Evolutionary conservation across 2,113 vertebrate genomes (phyloP), one percentile per base, ranked within the genome.

Genomic region (Sylvietta virens): DNA sequence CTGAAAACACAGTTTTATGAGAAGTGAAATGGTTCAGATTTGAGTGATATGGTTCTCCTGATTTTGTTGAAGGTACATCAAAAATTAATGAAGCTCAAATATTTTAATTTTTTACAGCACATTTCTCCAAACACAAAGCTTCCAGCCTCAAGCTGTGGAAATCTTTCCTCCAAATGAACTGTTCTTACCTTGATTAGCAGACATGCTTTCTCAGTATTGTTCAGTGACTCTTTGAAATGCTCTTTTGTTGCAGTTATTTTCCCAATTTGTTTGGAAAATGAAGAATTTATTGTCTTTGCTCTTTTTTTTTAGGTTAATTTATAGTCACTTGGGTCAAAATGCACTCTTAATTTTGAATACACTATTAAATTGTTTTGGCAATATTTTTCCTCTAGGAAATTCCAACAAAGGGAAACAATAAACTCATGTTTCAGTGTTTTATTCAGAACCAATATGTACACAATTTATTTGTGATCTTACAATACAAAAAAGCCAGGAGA

Each of bases 331-430:
- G 73, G 33, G 62, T 77, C 72, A 94, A 90, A 94, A 92, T 74
- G 48, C 44, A 24, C n/a, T 72, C 51, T 86, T 88, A 50, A 90
- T 94, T 93, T 88, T 97, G 79, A 94, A 93, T 90, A 60, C 39
- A 0, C 80, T 96, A n/a, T 85, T 91, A 94, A 92, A 85, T 90
- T 86, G 72, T 76, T 94, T 86, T 90, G 94, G 87, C 90, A 88
- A 9, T 65, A 33, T 92, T 91, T 90, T 91, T 93, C 42, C 62
- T 86, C 47, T 87, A 83, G 69, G 56, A 90, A 92, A 70, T 90
- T 86, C 64, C 95, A 88, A 47, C 71, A 86, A 88, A 47, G 54
- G 48, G 69, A 91, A 86, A 93, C 92, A 95, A 86, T 90, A 88
- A 95, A 92, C 45, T 85, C 58, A 54, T 85, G 70, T 85, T 35